phyloP scores from a whole-genome alignment of 2,113 vertebrate species.

The Myanophis thanlyinensis region DNA sequence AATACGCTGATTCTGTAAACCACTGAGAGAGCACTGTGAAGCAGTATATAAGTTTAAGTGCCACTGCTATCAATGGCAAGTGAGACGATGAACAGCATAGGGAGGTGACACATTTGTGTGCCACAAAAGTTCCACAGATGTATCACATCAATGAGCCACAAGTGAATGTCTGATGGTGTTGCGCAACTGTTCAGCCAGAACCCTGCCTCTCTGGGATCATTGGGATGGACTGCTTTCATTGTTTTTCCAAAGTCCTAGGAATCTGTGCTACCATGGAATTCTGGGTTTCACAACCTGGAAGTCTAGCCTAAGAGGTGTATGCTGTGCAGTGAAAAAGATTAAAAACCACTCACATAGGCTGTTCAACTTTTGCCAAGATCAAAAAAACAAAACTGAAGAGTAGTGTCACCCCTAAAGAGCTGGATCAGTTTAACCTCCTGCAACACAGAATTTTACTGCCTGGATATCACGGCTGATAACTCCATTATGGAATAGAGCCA shows the following conservation, averaged over 20 bases:
- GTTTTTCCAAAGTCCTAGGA: background rate
- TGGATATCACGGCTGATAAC: background rate
- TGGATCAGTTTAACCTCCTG: background rate
- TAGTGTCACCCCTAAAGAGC: background rate
- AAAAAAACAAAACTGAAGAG: background rate
- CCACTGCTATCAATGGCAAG: background rate
- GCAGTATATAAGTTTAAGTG: too few relatives aligned
- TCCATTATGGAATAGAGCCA: background rate
- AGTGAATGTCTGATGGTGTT: too few relatives aligned
- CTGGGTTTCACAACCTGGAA: background rate
- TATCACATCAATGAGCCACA: background rate
- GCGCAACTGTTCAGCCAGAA: too few relatives aligned
- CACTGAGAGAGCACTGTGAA: too few relatives aligned
- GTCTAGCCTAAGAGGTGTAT: background rate
- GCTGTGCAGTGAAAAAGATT: background rate
- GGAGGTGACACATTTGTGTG: background rate
- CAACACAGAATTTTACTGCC: background rate
- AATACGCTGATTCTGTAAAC: too few relatives aligned
- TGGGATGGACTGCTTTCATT: too few relatives aligned
- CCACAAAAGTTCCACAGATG: background rate
- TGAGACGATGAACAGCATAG: background rate
- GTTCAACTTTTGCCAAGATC: background rate
- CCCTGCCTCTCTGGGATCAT: too few relatives aligned
- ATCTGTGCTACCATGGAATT: background rate
- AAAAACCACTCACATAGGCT: background rate